Conservation (phyloP, 2,797 vertebrate genomes). For the Sebastes vulpes region DNA sequence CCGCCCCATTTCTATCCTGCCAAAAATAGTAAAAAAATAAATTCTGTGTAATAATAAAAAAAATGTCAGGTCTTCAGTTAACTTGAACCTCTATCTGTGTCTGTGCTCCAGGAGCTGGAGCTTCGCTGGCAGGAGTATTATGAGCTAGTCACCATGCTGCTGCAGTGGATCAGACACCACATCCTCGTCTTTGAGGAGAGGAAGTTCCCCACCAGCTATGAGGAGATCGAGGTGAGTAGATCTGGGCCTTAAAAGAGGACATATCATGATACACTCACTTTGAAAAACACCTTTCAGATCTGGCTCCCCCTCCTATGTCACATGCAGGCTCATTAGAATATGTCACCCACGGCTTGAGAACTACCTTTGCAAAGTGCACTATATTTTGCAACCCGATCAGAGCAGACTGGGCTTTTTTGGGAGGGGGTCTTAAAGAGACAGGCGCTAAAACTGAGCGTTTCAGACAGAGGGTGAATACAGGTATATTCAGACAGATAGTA, state of each 20-base stretch:
- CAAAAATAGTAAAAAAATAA: not conserved
- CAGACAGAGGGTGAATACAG: too few species aligned
- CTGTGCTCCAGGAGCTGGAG: conserved; percentile 89
- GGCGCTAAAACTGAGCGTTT: too few species aligned
- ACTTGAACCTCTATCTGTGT: not conserved
- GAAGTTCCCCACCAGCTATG: conserved; percentile 91
- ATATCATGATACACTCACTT: too few species aligned
- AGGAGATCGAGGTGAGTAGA: conserved; percentile 91
- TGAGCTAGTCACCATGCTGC: conserved; percentile 91
- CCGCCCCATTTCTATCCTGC: not conserved
- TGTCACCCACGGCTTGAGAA: too few species aligned
- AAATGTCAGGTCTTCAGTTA: not conserved
- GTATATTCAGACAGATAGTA: too few species aligned
- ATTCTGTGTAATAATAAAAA: not conserved
- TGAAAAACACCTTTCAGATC: too few species aligned
- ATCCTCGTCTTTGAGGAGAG: conserved; percentile 90
- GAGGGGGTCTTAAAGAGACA: too few species aligned
- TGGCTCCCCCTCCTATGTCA: too few species aligned
- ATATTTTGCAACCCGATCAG: too few species aligned
- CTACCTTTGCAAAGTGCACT: too few species aligned
- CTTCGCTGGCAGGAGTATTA: conserved; percentile 96
- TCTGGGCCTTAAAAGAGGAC: not conserved
- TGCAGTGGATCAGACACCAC: conserved; percentile 94
- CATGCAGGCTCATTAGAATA: too few species aligned
- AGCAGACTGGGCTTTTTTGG: too few species aligned